phyloP scores from a whole-genome alignment of 2,888 invertebrate species.

The Drosophila differens region DNA sequence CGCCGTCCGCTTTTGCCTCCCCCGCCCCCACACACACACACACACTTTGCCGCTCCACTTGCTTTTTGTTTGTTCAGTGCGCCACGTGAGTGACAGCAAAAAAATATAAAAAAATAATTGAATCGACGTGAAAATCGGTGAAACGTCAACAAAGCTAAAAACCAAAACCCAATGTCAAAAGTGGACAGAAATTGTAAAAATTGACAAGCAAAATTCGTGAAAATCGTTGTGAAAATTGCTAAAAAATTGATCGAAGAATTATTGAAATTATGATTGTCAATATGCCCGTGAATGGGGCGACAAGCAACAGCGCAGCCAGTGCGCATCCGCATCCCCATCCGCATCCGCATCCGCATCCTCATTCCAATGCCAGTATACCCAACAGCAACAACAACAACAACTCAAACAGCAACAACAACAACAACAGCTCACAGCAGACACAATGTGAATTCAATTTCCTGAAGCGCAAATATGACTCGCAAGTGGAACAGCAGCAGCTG shows the following conservation, averaged over 20 bases:
- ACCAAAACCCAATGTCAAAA: conserved; percentile 1
- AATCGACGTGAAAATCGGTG: conserved; percentile 10
- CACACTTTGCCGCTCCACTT: conserved; percentile 12
- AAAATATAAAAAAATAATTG: neutral
- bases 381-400: conserved; percentile 42
- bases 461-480: conserved; percentile 80
- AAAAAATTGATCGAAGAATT: neutral
- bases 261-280: conserved; percentile 77
- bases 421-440: conserved; percentile 49
- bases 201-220: neutral
- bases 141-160: conserved; percentile 5
- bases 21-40: neutral
- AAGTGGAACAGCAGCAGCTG: conserved; percentile 35
- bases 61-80: conserved; percentile 52
- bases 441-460: conserved; percentile 81
- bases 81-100: conserved; percentile 34
- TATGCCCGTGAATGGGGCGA: conserved; percentile 70
- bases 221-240: neutral
- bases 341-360: conserved; percentile 8
- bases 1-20: neutral
- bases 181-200: neutral
- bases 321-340: conserved; percentile 16
- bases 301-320: conserved; percentile 25
- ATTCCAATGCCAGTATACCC: conserved; percentile 20
- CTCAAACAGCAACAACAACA: conserved; percentile 51